Evolutionary conservation across 2,888 invertebrate genomes (phyloP), one percentile per base, ranked within the genome.

Genomic region (Oligia fasciuncula): DNA sequence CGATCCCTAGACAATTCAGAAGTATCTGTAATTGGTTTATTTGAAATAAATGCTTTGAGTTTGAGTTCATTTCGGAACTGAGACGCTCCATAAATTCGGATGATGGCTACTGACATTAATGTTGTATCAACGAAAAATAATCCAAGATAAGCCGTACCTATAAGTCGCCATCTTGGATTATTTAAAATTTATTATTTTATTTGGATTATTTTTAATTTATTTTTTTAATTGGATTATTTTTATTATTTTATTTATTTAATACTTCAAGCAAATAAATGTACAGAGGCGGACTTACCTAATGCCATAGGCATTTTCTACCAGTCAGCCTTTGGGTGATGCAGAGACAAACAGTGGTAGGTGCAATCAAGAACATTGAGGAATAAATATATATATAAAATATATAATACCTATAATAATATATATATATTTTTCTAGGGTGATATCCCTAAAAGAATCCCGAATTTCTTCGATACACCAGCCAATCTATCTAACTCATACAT

Each of bases 401-500:
- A 29, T n/a, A n/a, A n/a, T n/a, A n/a, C n/a, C 0, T 29, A 29
- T 29, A 29, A 29, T 29, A 29, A 29, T 29, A 29, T 29, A 29
- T 29, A 29, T 29, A 29, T 29, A 29, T 29, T 29, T 29, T 62
- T 14, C 14, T 2, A 62, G 5, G 2, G 29, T 29, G 13, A 29
- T 29, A 51, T n/a, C 19, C 23, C 13, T 4, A 76, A 29, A 51
- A 29, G 1, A 11, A 29, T 35, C 2, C 11, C 23, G 2, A 60
- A 46, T 67, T 83, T 14, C 6, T 14, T 29, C 35, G 51, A 62
- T 63, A 54, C n/a, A 66, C 43, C 40, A 62, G 8, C 40, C 35
- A 60, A 51, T 68, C 11, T 81, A 70, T 70, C 19, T 71, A 54
- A 69, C 35, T n/a, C 29, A 60, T 67, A 73, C 35, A 57, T 19